phyloP scores from a whole-genome alignment of 2,113 vertebrate genomes.

The Piprites chloris region DNA sequence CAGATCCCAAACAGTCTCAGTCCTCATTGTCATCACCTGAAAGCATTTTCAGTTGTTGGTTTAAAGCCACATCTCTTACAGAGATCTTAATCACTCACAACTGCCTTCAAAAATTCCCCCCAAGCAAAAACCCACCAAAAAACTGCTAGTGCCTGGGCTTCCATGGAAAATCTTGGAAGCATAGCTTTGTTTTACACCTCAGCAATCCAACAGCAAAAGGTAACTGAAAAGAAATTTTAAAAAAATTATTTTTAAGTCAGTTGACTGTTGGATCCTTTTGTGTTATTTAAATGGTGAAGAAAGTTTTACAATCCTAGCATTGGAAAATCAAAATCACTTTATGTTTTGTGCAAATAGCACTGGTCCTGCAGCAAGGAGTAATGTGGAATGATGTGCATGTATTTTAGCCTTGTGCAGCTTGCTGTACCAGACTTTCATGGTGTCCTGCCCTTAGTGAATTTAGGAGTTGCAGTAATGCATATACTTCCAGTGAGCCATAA shows the following conservation, averaged over 20 bases:
- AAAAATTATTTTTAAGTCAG: not conserved
- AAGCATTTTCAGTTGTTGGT: not conserved
- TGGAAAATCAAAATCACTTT: not conserved
- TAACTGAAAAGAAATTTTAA: not conserved
- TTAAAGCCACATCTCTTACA: not conserved
- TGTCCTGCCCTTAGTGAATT: not conserved
- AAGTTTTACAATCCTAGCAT: not conserved
- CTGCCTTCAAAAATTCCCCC: not conserved
- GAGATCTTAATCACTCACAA: not conserved
- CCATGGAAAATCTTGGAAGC: not conserved
- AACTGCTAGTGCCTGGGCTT: not conserved
- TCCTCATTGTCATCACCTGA: not conserved
- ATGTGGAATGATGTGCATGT: not conserved
- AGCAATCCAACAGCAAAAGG: not conserved
- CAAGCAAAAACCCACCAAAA: not conserved
- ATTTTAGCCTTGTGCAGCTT: not conserved
- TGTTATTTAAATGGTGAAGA: not conserved
- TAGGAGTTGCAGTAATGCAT: not conserved
- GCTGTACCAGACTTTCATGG: not conserved
- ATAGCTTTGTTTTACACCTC: not conserved
- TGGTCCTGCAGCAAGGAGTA: not conserved
- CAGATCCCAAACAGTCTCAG: not conserved
- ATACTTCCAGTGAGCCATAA: not conserved
- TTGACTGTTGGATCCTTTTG: not conserved
- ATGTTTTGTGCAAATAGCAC: not conserved